Percentiles rank a stretch among this genome's conserved stretches.
Conservation (phyloP, 2,113 vertebrate genomes). For the mouse (Mus musculus) region DNA sequence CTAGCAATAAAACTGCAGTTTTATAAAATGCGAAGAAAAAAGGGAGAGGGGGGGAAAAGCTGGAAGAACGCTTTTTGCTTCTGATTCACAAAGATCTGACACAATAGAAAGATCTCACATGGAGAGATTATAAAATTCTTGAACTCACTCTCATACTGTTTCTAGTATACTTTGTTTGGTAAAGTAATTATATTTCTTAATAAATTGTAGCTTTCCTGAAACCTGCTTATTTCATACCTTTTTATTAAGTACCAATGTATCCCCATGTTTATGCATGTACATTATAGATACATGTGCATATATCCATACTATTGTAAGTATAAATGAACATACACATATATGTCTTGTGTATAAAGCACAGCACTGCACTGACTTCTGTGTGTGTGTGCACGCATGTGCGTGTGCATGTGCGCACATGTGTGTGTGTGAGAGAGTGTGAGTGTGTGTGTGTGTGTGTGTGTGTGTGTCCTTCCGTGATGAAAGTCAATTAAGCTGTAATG, state of each 20-base stretch:
- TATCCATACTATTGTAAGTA: neutral
- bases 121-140: neutral
- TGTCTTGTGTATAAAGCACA: neutral
- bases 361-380: neutral
- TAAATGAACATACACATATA: neutral
- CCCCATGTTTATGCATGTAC: neutral
- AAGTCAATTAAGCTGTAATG: constrained; percentile 62
- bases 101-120: neutral
- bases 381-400: neutral
- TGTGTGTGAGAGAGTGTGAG: neutral
- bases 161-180: constrained; percentile 32
- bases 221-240: neutral
- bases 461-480: neutral
- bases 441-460: neutral
- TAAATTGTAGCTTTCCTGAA: neutral
- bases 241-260: neutral
- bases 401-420: too few relatives aligned
- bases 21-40: constrained; percentile 76
- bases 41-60: constrained; percentile 34
- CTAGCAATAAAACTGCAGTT: constrained; percentile 85
- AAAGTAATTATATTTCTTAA: constrained; percentile 14
- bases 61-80: constrained; percentile 51
- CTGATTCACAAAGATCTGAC: constrained; percentile 53
- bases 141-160: neutral
- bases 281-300: neutral